Conservation (phyloP, 2,113 vertebrate species). For the Machaerirhynchus nigripectus region DNA sequence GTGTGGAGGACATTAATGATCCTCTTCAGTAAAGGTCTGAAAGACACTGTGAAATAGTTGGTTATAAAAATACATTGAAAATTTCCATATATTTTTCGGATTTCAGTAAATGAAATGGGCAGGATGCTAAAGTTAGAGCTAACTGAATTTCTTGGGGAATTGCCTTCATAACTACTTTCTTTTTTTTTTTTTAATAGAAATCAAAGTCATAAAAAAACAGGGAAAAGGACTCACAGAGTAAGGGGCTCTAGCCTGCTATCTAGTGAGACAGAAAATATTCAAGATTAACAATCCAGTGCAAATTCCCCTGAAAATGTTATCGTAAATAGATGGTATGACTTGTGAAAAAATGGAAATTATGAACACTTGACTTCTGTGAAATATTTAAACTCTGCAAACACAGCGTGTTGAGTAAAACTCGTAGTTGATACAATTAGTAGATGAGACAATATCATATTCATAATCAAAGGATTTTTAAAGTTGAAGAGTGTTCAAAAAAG, state of each 20-base stretch:
- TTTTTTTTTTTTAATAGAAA: not conserved
- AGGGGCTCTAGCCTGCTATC: not conserved
- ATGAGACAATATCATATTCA: not conserved
- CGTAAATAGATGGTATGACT: not conserved
- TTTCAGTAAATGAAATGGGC: not conserved
- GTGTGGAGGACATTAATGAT: not conserved
- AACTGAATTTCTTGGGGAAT: not conserved
- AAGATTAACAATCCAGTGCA: not conserved
- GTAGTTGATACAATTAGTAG: not conserved
- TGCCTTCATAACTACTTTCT: not conserved
- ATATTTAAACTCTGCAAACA: not conserved
- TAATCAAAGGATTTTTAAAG: not conserved
- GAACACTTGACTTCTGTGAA: not conserved
- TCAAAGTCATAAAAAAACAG: not conserved
- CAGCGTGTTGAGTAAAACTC: not conserved
- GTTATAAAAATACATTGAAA: not conserved
- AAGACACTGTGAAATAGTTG: not conserved
- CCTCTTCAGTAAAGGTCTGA: not conserved
- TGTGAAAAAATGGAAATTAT: not conserved
- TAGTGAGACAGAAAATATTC: not conserved
- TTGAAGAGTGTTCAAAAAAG: not conserved
- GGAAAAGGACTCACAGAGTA: not conserved
- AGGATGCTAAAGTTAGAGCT: not conserved
- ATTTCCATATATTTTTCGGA: not conserved
- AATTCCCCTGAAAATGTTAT: not conserved